phyloP scores from a whole-genome alignment of 2,113 vertebrate species.

The Cyphotilapia sp. region DNA sequence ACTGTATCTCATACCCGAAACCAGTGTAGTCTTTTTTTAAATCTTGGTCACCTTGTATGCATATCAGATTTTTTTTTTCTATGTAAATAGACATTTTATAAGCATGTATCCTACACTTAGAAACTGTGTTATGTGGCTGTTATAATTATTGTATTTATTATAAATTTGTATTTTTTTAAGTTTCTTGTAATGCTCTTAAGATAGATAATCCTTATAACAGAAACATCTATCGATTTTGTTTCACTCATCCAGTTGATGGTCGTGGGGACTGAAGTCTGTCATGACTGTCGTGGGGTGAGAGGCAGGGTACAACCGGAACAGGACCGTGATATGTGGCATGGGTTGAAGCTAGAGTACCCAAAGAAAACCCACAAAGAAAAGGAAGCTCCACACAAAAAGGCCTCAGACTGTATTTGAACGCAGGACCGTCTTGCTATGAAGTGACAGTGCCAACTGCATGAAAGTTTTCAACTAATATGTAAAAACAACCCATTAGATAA shows the following conservation, averaged over 20 bases:
- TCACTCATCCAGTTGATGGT: neutral
- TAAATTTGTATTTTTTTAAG: neutral
- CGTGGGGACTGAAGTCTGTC: neutral
- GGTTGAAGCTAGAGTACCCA: neutral
- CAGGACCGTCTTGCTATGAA: neutral
- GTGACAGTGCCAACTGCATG: neutral
- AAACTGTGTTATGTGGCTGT: neutral
- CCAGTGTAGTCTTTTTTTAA: neutral
- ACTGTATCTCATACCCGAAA: neutral
- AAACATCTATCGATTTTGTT: neutral
- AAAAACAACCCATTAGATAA: neutral
- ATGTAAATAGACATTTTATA: neutral
- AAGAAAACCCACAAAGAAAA: neutral
- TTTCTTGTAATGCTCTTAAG: neutral
- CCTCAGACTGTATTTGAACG: neutral
- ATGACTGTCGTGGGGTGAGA: neutral
- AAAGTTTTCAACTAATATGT: neutral
- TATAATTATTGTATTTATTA: neutral
- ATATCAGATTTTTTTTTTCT: neutral
- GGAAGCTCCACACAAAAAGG: neutral
- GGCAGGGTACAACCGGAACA: neutral
- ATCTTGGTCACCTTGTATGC: neutral
- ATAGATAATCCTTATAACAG: neutral
- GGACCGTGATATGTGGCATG: neutral
- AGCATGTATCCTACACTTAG: neutral